Evolutionary conservation across 2,113 vertebrate species (phyloP).

Genomic region (Dolichotis patagonum): DNA sequence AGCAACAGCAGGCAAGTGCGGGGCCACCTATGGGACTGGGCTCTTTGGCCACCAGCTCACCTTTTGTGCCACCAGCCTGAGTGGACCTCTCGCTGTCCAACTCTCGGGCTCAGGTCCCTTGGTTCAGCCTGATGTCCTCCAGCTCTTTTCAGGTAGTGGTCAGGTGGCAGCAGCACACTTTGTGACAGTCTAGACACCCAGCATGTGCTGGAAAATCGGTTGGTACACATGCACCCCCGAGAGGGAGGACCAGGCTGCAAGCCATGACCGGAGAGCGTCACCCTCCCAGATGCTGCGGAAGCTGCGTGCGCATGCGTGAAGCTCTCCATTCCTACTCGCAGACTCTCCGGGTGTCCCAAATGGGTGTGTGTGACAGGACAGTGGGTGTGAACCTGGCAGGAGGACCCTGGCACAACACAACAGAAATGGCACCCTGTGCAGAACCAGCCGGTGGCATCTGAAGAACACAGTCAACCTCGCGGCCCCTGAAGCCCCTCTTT

Average conservation of each 20-base stretch:
- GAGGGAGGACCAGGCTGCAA: background rate
- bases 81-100: background rate
- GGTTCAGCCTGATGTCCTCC: background rate
- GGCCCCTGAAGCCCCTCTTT: background rate
- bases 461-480: background rate
- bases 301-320: background rate
- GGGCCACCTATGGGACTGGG: background rate
- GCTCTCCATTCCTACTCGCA: background rate
- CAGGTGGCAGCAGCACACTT: background rate
- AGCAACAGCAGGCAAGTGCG: too few relatives aligned
- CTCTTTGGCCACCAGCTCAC: background rate
- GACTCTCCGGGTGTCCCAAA: background rate
- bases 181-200: background rate
- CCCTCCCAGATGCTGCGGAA: background rate
- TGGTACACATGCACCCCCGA: accelerated
- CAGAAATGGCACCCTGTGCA: background rate
- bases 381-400: background rate
- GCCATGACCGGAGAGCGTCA: accelerated
- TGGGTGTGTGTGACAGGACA: background rate
- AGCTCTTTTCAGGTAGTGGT: background rate
- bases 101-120: background rate
- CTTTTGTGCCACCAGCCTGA: background rate
- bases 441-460: background rate
- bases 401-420: background rate
- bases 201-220: background rate